Conservation (phyloP, 2,888 invertebrate genomes). For the Eudiplozoon nipponicum region DNA sequence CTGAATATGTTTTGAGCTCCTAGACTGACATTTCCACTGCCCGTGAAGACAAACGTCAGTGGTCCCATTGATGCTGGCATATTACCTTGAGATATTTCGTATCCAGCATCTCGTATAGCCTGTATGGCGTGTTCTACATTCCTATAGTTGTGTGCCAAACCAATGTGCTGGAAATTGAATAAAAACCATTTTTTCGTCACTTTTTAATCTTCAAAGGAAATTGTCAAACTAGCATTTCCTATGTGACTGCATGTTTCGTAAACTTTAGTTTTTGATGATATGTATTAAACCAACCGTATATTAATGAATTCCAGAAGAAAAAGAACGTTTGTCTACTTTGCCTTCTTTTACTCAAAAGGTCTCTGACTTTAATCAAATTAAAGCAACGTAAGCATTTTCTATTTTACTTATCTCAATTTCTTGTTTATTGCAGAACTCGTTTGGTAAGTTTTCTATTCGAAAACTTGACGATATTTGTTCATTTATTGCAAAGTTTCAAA, state of each 20-base stretch:
- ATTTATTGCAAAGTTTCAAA: too few species aligned
- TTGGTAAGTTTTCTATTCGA: too few species aligned
- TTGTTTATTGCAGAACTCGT: too few species aligned
- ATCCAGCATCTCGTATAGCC: conserved; percentile 85
- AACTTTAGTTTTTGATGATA: conserved; percentile 1
- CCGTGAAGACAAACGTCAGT: conserved; percentile 79
- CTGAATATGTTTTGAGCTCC: conserved; percentile 45
- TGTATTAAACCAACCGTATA: too few species aligned
- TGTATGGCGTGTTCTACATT: conserved; percentile 86
- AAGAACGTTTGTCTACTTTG: too few species aligned
- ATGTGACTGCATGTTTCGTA: too few species aligned
- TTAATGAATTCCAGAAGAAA: too few species aligned
- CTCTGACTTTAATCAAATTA: too few species aligned
- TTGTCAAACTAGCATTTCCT: background rate
- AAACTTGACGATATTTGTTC: too few species aligned
- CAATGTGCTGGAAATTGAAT: conserved; percentile 42
- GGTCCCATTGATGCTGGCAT: conserved; percentile 94
- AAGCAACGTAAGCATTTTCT: too few species aligned
- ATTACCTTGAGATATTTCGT: conserved; percentile 67
- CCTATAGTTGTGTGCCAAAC: conserved; percentile 85
- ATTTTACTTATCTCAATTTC: too few species aligned
- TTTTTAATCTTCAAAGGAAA: background rate
- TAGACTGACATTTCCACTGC: conserved; percentile 68
- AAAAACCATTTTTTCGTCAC: background rate
- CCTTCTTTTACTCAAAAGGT: too few species aligned